Base-by-base conservation (phyloP, 2,113 vertebrate genomes). In the Chionomys nivalis region DNA sequence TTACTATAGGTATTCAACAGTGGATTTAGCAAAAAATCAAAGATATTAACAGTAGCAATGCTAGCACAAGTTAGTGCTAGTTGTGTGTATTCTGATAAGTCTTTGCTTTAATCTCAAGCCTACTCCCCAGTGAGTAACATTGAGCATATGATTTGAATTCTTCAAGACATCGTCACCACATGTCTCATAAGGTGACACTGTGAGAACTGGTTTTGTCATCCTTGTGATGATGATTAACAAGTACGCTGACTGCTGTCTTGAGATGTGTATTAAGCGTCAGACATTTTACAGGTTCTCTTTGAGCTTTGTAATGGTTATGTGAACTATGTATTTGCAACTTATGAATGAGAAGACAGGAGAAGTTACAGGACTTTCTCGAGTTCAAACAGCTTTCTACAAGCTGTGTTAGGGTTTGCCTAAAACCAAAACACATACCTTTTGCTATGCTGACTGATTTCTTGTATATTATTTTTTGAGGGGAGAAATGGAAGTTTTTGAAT, bases 281-380 rank as follows among this genome's bases (percentile, higher is more conserved):
- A 19, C 72, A 78, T 86, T 94, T 73, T 49, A 39, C 5, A 88
- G 7, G 4, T 42, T 90, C 47, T 70, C 28, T 93, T 14, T 78
- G 47, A 36, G 12, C 12, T 19, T 66, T 96, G 26, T 19, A 86
- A 68, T 39, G 66, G 44, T 52, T 24, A 33, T 77, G 5, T 81
- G 44, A 94, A 94, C 90, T 83, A 23, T 33, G 24, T 72, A 63
- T 91, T 83, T 24, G 19, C 17, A 94, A 17, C 28, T 87, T 89
- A 76, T 19, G 61, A 47, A 12, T 77, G 44, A 82, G 55, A 89
- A 63, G 44, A 70, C 17, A 42, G 39, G 23, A 70, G 28, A 76
- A 81, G 26, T 90, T 55, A 44, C 19, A 28, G 5, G 11, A 85
- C 33, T 90, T 33, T 4, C 5, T 83, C 1, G 61, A 79, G n/a